A percentile compares a stretch with the other conserved stretches of the same genome.
Conservation (phyloP, 2,797 vertebrate species). For the Synanceia verrucosa region DNA sequence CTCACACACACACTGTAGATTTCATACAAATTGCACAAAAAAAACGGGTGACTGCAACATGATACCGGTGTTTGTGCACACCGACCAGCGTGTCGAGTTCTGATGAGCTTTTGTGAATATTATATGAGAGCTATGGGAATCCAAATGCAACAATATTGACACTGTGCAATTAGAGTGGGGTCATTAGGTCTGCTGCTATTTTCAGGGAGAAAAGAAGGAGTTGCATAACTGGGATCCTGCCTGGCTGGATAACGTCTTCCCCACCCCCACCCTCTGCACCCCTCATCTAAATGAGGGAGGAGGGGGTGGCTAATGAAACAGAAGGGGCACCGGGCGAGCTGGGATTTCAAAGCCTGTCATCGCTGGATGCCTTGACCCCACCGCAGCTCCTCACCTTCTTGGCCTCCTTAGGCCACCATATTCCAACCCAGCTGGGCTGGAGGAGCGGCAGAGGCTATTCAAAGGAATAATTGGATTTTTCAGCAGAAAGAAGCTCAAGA, state of each 20-base stretch:
- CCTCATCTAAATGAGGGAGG: conserved; percentile 68
- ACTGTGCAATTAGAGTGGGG: conserved; percentile 79
- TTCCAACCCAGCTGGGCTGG: conserved; percentile 22
- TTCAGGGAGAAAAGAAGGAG: conserved; percentile 55
- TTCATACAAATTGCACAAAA: conserved; percentile 16
- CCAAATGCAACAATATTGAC: conserved; percentile 84
- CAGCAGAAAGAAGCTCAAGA: conserved; percentile 1
- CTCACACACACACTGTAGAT: background rate
- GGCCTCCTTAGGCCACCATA: conserved; percentile 21
- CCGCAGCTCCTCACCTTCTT: conserved; percentile 44
- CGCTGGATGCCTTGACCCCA: conserved; percentile 61
- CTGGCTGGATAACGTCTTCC: conserved; percentile 18
- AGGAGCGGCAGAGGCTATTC: conserved; percentile 29
- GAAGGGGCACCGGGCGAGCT: conserved; percentile 72
- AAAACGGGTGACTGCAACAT: conserved; percentile 23
- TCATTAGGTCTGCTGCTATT: conserved; percentile 76
- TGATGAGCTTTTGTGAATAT: conserved; percentile 68
- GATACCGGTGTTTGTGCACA: conserved; percentile 34
- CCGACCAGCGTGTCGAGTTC: conserved; percentile 31
- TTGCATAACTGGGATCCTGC: conserved; percentile 65
- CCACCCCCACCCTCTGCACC: background rate
- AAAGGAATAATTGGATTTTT: conserved; percentile 58
- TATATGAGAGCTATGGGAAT: conserved; percentile 77
- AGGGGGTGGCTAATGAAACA: conserved; percentile 80
- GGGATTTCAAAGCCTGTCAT: conserved; percentile 62